phyloP scores from a whole-genome alignment of 2,797 vertebrate species.

The Aselliscus stoliczkanus region DNA sequence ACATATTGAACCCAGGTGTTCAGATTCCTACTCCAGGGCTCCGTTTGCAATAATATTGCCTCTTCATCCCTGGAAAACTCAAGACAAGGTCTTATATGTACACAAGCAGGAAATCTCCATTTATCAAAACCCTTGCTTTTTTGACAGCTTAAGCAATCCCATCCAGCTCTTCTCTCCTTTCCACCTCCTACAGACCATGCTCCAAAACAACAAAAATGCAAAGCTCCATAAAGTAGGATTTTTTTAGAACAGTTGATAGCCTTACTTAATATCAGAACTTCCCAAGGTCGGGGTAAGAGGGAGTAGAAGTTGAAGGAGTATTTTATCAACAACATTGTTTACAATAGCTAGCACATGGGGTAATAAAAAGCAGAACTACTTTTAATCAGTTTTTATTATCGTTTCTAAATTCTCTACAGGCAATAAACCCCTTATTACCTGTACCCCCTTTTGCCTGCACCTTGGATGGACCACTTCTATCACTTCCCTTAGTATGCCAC shows the following conservation, averaged over 20 bases:
- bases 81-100: not conserved
- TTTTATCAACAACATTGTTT: conserved; percentile 65
- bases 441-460: not conserved
- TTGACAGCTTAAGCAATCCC: not conserved
- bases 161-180: not conserved
- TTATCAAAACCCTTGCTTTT: not conserved
- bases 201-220: conserved; percentile 18
- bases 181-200: not conserved
- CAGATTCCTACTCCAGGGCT: not conserved
- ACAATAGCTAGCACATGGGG: conserved; percentile 39
- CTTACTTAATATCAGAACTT: conserved; percentile 43
- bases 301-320: conserved; percentile 19
- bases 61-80: not conserved
- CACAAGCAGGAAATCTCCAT: not conserved
- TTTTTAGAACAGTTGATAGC: not conserved
- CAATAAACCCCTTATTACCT: conserved; percentile 39
- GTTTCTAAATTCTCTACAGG: conserved; percentile 52
- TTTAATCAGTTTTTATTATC: conserved; percentile 64
- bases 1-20: not conserved
- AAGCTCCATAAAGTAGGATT: not conserved
- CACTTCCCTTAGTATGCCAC: not conserved
- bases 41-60: not conserved
- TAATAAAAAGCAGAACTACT: conserved; percentile 62
- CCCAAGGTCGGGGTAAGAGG: not conserved
- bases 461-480: not conserved